Percentiles rank a stretch among this genome's conserved stretches.
Conservation (phyloP, 2,113 vertebrate species). For the Brienomyrus longianalis region DNA sequence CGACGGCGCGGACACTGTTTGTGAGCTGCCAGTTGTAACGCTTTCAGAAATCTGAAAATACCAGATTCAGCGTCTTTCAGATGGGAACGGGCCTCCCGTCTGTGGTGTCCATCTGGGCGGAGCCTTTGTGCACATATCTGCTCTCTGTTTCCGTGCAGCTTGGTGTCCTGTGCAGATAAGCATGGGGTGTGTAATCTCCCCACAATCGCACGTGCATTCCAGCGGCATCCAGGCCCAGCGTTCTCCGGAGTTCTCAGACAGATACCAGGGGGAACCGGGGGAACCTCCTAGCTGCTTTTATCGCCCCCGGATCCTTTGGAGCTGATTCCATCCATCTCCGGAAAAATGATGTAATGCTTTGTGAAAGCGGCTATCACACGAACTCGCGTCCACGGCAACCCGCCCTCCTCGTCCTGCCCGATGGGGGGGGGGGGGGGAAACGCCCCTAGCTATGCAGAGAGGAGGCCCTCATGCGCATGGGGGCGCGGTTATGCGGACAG, state of each 20-base stretch:
- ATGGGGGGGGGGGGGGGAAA: neutral
- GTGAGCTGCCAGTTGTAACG: neutral
- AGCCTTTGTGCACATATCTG: neutral
- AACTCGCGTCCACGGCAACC: neutral
- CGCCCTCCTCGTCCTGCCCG: neutral
- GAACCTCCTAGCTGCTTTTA: slow-evolving; percentile 21
- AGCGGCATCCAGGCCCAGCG: slow-evolving; percentile 36
- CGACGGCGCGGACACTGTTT: neutral
- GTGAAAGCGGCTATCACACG: slow-evolving; percentile 15
- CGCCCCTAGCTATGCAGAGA: neutral
- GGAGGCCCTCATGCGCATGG: neutral
- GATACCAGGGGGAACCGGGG: slow-evolving; percentile 17
- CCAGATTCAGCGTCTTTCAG: neutral
- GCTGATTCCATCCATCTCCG: slow-evolving; percentile 29
- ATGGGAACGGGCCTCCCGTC: neutral
- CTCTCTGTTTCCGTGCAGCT: slow-evolving; percentile 6
- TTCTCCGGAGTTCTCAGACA: slow-evolving; percentile 45
- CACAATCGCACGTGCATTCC: slow-evolving; percentile 8
- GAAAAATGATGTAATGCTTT: slow-evolving; percentile 41
- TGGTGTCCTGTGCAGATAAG: neutral
- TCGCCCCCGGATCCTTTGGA: slow-evolving; percentile 37
- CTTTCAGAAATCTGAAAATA: neutral
- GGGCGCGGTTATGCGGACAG: neutral
- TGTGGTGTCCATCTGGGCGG: neutral
- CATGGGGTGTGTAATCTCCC: neutral